These are phyloP conservation scores for Aviceda subcristata DNA, from an alignment of 2,113 vertebrate genomes.

Conservation along the genomic window DNA sequence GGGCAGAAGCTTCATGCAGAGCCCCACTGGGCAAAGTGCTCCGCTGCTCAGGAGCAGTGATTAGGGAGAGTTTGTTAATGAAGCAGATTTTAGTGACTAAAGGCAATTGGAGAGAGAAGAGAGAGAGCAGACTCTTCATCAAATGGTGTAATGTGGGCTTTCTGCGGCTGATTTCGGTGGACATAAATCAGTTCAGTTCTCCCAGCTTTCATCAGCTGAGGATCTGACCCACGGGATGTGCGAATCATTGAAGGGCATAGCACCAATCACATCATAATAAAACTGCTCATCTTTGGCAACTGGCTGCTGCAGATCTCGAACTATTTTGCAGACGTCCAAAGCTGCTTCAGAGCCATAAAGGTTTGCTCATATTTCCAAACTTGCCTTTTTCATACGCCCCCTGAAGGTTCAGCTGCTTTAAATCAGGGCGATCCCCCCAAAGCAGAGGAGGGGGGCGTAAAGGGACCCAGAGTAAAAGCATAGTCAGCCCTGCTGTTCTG, in stretches of 20 bases:
- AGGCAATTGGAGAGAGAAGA: neutral
- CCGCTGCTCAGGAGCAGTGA: neutral
- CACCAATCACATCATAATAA: neutral
- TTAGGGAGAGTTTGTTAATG: constrained; percentile 52
- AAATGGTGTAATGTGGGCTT: neutral
- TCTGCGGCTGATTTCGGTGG: neutral
- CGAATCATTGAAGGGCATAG: neutral
- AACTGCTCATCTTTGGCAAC: neutral
- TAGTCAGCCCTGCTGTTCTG: neutral
- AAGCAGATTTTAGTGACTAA: constrained; percentile 25
- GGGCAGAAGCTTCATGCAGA: constrained; percentile 13
- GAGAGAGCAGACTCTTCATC: neutral
- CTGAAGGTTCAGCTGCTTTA: neutral
- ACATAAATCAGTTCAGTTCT: neutral
- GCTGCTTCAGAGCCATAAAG: neutral
- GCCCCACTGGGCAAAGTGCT: constrained; percentile 39
- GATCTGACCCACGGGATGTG: neutral
- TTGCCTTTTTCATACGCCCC: neutral
- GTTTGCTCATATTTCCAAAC: neutral
- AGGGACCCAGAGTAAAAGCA: neutral
- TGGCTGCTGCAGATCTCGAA: neutral
- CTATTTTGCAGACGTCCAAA: neutral
- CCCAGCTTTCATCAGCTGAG: neutral
- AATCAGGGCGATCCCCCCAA: neutral
- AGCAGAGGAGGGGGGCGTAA: neutral